Base-by-base conservation (phyloP, 2,888 invertebrate species). In the Leptarthrus brevirostris region DNA sequence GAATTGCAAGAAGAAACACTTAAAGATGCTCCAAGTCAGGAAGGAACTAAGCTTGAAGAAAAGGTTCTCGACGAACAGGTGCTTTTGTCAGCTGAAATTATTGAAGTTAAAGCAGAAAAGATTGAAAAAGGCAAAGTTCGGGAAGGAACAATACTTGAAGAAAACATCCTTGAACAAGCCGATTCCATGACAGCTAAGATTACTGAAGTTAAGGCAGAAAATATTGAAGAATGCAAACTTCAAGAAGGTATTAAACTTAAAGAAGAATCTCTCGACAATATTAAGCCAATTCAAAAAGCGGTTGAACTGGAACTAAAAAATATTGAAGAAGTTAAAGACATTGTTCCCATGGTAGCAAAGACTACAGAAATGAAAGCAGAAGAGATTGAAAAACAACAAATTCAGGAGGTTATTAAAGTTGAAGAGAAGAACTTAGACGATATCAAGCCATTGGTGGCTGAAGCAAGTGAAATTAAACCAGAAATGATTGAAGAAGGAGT, bases 341-440 rank as follows among this genome's bases (percentile, higher is more conserved):
- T n/a, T n/a, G n/a, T n/a, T n/a, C 73, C 49, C 2, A 73, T 77
- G 44, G 73, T 54, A 8, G 74, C 75, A 4, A 75, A 78, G 53
- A 44, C 56, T 12, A 54, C 73, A 0, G 49, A 64, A 20, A 73
- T 64, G 2, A 26, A 47, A 0, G 5, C 6, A 22, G 34, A 44
- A 20, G 44, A 61, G 34, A 2, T 40, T 20, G 44, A 24, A 10
- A 47, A 47, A 14, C 18, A 26, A 40, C 73, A 74, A 49, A 5
- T n/a, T n/a, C n/a, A n/a, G n/a, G n/a, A n/a, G n/a, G n/a, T n/a
- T n/a, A n/a, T n/a, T n/a, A n/a, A n/a, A n/a, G n/a, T n/a, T n/a
- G n/a, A n/a, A 6, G 70, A 69, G 69, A 72, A 40, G 56, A 77
- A 73, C 53, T 49, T 14, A 75, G 24, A 40, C 22, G n/a, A 2